These are phyloP conservation scores for Psettodes erumei DNA, from an alignment of 2,113 vertebrate species.

Conservation along the genomic window DNA sequence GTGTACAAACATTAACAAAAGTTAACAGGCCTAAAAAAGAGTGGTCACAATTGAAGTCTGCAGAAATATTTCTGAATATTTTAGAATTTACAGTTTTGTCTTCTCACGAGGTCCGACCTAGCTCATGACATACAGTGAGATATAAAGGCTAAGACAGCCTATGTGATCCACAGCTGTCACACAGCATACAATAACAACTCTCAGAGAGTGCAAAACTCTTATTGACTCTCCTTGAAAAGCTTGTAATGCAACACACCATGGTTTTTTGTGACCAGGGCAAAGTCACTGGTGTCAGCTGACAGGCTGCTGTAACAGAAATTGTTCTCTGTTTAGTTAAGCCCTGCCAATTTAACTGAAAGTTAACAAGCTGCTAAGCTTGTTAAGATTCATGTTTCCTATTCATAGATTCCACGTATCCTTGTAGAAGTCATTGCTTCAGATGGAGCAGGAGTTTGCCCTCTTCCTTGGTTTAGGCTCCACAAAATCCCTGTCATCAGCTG, in stretches of 20 bases:
- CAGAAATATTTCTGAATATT: constrained; percentile 31
- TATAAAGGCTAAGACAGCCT: constrained; percentile 33
- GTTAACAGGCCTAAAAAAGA: constrained; percentile 27
- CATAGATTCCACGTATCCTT: constrained; percentile 17
- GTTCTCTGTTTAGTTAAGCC: constrained; percentile 7
- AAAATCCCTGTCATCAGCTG: constrained; percentile 87
- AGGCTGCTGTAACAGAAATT: constrained; percentile 22
- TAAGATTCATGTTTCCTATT: constrained; percentile 21
- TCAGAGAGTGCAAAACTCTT: neutral
- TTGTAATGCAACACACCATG: constrained; percentile 31
- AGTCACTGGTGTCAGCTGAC: constrained; percentile 49
- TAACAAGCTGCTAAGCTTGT: constrained; percentile 26
- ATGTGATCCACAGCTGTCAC: constrained; percentile 24
- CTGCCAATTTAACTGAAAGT: constrained; percentile 27
- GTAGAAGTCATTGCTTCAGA: constrained; percentile 77
- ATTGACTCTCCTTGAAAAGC: constrained; percentile 39
- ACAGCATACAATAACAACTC: constrained; percentile 26
- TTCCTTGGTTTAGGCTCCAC: constrained; percentile 92
- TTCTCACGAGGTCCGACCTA: neutral
- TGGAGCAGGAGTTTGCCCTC: constrained; percentile 96
- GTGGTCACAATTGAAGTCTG: constrained; percentile 23
- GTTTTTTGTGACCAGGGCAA: constrained; percentile 35
- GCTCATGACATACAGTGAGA: constrained; percentile 25
- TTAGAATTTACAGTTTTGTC: constrained; percentile 21
- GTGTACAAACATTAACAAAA: constrained; percentile 23